Percentiles rank a stretch among this genome's conserved stretches.
These are phyloP conservation scores for Oxyura jamaicensis DNA, from an alignment of 2,113 vertebrate species.

Conservation along the genomic window DNA sequence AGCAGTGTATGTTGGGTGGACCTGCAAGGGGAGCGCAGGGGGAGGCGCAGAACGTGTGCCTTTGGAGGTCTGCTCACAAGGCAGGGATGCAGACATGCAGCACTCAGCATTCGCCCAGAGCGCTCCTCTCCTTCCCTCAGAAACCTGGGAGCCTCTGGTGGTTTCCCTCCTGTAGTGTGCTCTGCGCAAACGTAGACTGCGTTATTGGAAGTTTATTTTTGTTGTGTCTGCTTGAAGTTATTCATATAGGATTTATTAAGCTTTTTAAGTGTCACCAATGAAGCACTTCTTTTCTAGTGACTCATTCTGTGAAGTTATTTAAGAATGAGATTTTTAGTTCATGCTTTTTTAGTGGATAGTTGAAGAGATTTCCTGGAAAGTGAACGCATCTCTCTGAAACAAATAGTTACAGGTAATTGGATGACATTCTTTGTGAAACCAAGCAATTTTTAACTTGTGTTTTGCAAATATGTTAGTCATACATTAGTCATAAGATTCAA, in stretches of 20 bases:
- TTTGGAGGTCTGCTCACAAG: background rate
- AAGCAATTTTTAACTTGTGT: background rate
- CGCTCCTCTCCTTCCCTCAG: background rate
- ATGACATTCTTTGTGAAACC: background rate
- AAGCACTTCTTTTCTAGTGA: background rate
- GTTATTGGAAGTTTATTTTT: background rate
- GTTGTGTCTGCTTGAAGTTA: background rate
- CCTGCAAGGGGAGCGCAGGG: rapidly evolving
- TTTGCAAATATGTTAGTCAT: background rate
- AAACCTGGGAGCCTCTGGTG: background rate
- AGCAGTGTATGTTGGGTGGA: rapidly evolving
- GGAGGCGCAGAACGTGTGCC: background rate
- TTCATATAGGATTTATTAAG: conserved; percentile 9
- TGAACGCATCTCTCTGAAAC: background rate
- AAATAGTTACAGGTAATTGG: background rate
- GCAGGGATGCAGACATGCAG: background rate
- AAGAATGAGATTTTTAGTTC: background rate
- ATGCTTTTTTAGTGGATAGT: background rate
- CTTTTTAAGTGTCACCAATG: background rate
- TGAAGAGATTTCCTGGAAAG: background rate
- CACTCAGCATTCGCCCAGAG: background rate
- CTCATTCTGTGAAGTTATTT: background rate
- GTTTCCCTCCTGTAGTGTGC: background rate
- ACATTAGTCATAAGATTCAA: background rate
- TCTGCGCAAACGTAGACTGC: rapidly evolving